phyloP scores from a whole-genome alignment of 2,888 invertebrate genomes.

The Pherbina coryleti region DNA sequence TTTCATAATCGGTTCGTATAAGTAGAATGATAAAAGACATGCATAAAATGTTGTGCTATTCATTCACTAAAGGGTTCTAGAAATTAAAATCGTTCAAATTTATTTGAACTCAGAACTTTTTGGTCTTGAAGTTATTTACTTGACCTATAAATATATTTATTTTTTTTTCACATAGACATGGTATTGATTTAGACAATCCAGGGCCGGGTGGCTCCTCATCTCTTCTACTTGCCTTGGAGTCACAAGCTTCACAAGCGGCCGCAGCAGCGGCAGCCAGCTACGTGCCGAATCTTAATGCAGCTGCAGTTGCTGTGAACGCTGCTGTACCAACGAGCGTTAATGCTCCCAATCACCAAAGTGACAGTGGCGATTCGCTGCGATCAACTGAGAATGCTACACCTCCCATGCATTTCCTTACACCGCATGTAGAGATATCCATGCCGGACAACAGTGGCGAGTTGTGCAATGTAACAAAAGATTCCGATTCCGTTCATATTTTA shows the following conservation, averaged over 20 bases:
- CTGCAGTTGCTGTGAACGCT: constrained; percentile 54
- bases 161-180: constrained; percentile 74
- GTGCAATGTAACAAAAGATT: constrained; percentile 65
- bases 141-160: neutral
- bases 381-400: constrained; percentile 90
- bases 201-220: constrained; percentile 85
- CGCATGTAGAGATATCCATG: constrained; percentile 91
- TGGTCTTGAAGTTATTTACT: neutral
- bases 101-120: neutral
- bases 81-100: no score
- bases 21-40: neutral
- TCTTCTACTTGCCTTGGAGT: constrained; percentile 76
- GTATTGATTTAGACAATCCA: constrained; percentile 90
- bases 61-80: neutral
- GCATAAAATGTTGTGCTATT: neutral
- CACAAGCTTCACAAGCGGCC: constrained; percentile 73
- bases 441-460: constrained; percentile 85
- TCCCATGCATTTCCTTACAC: constrained; percentile 91
- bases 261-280: constrained; percentile 72
- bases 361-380: constrained; percentile 86
- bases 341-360: constrained; percentile 81
- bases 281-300: constrained; percentile 66
- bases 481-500: constrained; percentile 48
- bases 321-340: constrained; percentile 68
- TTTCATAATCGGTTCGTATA: constrained; percentile 83